Base-by-base conservation (phyloP, 1,140 invertebrate genomes). In the Tetramorium simillimum region DNA sequence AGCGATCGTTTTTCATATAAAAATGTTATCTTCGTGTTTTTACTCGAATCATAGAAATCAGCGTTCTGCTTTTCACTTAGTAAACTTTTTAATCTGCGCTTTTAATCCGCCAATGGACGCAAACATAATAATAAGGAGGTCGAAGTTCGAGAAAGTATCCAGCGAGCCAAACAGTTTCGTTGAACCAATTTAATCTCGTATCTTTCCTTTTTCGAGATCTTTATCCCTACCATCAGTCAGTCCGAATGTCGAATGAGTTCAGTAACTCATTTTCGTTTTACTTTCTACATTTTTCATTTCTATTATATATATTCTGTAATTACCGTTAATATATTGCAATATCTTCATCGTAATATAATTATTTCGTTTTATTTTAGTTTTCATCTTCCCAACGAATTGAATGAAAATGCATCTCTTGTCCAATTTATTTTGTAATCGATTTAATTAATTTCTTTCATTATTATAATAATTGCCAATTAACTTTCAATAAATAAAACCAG, bases 141-240 rank as follows among this genome's bases (percentile, higher is more conserved):
- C 58, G 43, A 7, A 33, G 58, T 78, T 65, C 14, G 51, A 80
- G 21, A 69, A 73, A 72, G 46, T 37, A 56, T 33, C n/a, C 37
- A 40, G 24, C 18, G 28, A 63, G 33, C 49, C 53, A 73, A 82
- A 82, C 37, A 82, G 16, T 56, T 82, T 82, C 10, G 21, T 53
- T 43, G 78, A 56, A 73, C 37, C 49, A 82, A 73, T 56, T 82
- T 69, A 82, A 82, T 82, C 24, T 73, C 18, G 16, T 37, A 33
- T 58, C 9, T 76, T 46, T 84, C 9, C 53, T 37, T 75, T 49
- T 24, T 75, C 3, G 21, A 46, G 24, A 49, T 84, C n/a, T 53
- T 58, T 49, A 24, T 72, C 9, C 10, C 18, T 43, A 28, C 24
- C 46, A 49, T 40, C 16, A 81, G 10, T 70, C 70, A 56, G 10